Percentiles rank a stretch among this genome's conserved stretches.
Evolutionary conservation across 2,888 invertebrate species (phyloP).

Genomic region (Notocelia uddmanniana): DNA sequence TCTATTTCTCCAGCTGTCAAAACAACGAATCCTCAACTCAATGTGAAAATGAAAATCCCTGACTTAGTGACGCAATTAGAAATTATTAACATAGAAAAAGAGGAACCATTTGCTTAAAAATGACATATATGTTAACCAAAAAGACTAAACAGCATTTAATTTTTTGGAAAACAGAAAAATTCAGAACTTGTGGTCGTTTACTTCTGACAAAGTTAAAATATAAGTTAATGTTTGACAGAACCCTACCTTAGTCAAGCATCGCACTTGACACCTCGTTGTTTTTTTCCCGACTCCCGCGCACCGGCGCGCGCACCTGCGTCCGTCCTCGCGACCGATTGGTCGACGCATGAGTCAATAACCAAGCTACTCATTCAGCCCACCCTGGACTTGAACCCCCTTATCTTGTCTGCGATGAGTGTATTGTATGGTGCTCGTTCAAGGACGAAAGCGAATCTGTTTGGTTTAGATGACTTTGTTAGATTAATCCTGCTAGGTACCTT

Average conservation of each 20-base stretch:
- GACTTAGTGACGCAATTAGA: too few species aligned
- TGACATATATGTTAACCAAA: too few species aligned
- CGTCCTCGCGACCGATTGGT: conserved; percentile 69
- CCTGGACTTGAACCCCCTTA: conserved; percentile 72
- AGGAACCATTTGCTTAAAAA: too few species aligned
- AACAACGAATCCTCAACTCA: too few species aligned
- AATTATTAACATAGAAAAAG: too few species aligned
- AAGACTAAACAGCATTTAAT: too few species aligned
- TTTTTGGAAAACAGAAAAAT: too few species aligned
- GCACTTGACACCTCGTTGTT: conserved; percentile 40
- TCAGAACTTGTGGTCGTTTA: too few species aligned
- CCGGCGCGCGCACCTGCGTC: conserved; percentile 71
- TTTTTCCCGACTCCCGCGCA: conserved; percentile 61
- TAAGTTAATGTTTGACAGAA: background rate
- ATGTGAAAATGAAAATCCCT: too few species aligned
- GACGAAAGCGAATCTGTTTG: conserved; percentile 16
- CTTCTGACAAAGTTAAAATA: background rate
- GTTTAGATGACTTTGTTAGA: background rate
- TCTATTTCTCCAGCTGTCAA: too few species aligned
- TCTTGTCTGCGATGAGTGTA: conserved; percentile 54
- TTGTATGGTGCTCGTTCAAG: conserved; percentile 25
- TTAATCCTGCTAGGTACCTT: background rate
- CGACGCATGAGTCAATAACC: conserved; percentile 75
- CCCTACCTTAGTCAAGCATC: background rate
- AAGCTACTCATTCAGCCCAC: conserved; percentile 66